Percentiles rank a stretch among this genome's conserved stretches.
These are phyloP conservation scores for Lamellibrachia luymesi DNA, from an alignment of 1,140 invertebrate genomes.

Conservation along the genomic window DNA sequence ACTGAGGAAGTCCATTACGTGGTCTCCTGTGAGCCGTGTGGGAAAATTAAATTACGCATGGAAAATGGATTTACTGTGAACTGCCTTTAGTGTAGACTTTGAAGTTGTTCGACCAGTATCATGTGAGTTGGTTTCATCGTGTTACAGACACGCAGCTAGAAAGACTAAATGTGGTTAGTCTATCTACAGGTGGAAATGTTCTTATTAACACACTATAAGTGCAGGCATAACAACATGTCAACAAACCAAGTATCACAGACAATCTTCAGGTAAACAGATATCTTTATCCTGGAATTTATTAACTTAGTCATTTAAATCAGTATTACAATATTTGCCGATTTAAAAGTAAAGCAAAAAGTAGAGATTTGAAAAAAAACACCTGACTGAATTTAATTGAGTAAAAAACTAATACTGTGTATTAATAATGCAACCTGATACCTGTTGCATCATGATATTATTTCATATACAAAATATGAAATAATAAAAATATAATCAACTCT, in stretches of 20 bases:
- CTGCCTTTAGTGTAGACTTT: background rate
- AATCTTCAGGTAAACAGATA: background rate
- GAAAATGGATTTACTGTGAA: background rate
- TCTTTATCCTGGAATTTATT: background rate
- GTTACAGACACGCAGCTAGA: background rate
- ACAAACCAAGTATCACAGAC: background rate
- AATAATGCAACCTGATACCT: too few species aligned
- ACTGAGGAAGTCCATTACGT: background rate
- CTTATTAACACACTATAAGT: background rate
- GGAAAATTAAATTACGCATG: conserved; percentile 1
- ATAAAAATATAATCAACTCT: too few species aligned
- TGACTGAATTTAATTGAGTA: too few species aligned
- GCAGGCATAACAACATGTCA: background rate
- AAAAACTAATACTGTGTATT: too few species aligned
- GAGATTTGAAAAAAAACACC: too few species aligned
- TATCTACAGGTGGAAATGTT: background rate
- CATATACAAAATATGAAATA: too few species aligned
- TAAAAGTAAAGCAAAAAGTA: too few species aligned
- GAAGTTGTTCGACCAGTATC: background rate
- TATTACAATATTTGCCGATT: too few species aligned
- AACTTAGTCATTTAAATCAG: background rate
- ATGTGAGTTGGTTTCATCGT: background rate
- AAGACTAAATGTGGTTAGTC: background rate
- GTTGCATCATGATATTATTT: too few species aligned
- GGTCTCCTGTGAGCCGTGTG: background rate